Base-by-base conservation (phyloP, 2,888 invertebrate species). In the Nomada fabriciana region DNA sequence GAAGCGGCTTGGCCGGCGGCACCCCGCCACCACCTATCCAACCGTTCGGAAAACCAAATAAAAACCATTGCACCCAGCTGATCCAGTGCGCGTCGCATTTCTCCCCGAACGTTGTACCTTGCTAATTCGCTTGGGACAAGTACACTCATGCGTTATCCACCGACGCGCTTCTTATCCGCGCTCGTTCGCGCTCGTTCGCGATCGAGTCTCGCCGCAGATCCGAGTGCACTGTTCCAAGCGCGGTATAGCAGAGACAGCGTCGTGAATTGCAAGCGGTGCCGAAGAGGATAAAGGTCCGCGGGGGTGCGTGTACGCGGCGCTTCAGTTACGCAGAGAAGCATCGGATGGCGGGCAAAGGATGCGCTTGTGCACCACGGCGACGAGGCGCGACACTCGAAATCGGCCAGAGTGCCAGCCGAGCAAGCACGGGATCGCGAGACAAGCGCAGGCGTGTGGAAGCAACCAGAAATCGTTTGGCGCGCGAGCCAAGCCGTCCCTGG, bases 1-100 rank as follows among this genome's bases (percentile, higher is more conserved):
- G 94, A 92, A 95, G 95, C 91, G 95, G 95, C 94, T 95, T 95
- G 92, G 95, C 95, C 93, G 95, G 95, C 92, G 95, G 95, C 94
- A 91, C 92, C 89, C 91, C 93, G 90, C 92, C 93, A 90, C 91
- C 91, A 93, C 92, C 92, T 92, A 91, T 91, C 91, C 91, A 91
- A 90, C 90, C 92, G 92, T 91, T 90, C 86, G 90, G 91, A 91
- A 90, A 92, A 90, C 88, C 89, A 90, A 91, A 89, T 90, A 90
- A 90, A 89, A 89, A 87, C 88, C 86, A 90, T 84, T 88, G 83
- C 87, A 88, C 86, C 90, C 87, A 89, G 67, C 64, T 81, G 86
- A 75, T 76, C 77, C 76, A 79, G 42, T 47, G 57, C 76, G 43
- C 86, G 60, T 52, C 72, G 83, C 79, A 52, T 65, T 25, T 64